Evolutionary conservation across 1,140 invertebrate species (phyloP), one percentile per base, ranked within the genome.

Genomic region (Nasonia giraulti): DNA sequence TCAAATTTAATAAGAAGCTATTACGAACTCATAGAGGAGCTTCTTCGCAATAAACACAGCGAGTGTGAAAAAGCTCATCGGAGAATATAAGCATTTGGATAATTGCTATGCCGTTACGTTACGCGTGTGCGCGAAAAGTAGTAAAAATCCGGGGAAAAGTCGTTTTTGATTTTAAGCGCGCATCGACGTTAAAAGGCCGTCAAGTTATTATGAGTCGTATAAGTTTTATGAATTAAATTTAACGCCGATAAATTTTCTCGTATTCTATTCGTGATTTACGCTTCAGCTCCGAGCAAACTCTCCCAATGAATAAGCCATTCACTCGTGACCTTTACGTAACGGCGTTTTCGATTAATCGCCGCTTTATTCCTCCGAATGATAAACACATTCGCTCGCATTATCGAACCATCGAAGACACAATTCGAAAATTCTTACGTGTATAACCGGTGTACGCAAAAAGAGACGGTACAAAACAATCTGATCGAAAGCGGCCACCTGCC

Each of bases 191-290:
- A 62, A 20, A 62, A 62, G 3, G 17, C 55, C 1, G 5, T 62
- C 17, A 62, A 62, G 17, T 62, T 62, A n/a, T n/a, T 62, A 62
- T 7, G 20, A 20, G 5, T 17, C 69, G 12, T 31, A 5, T 31
- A 71, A 71, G 11, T 33, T 71, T 33, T 31, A 27, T 71, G 69
- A 71, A 71, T 71, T n/a, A 69, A 69, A 69, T 69, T 69, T 69
- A 12, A 71, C 2, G 69, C 27, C 27, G 17, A 31, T 71, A 71
- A 71, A 71, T 71, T 31, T 71, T 31, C 10, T 12, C 69, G 33
- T 71, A 27, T 17, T 33, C 55, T 4, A 20, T n/a, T 12, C 69
- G 11, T 33, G 27, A 71, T 71, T 31, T 71, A 71, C 10, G 23
- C 20, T 31, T 12, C 31, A 31, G 40, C 27, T 71, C 20, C 14